phyloP scores from a whole-genome alignment of 2,888 invertebrate genomes.

The Oasisia sp. region DNA sequence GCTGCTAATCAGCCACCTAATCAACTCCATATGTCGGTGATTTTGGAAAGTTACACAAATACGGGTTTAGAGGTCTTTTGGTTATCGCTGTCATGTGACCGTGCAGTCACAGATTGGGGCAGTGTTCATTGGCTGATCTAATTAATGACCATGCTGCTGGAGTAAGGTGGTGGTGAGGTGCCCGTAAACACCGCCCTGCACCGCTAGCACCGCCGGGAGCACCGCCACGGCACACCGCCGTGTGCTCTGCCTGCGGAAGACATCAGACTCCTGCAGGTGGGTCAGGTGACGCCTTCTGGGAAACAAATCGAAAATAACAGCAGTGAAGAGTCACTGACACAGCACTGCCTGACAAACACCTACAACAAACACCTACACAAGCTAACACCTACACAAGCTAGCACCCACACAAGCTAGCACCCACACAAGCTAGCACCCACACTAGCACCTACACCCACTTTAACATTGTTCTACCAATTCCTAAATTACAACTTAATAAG shows the following conservation, averaged over 20 bases:
- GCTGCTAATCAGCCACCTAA: background rate
- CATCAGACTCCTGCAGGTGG: background rate
- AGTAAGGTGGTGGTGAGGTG: background rate
- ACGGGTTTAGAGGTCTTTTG: background rate
- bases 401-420: too few relatives aligned
- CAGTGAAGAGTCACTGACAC: too few relatives aligned
- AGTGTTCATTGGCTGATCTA: background rate
- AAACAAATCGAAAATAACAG: background rate
- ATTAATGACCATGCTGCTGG: background rate
- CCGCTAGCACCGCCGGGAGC: too few relatives aligned
- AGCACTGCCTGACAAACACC: too few relatives aligned
- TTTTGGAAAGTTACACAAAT: conserved; percentile 13
- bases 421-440: too few relatives aligned
- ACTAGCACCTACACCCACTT: background rate
- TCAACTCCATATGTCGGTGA: background rate
- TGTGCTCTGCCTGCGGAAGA: too few relatives aligned
- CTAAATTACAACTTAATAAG: background rate
- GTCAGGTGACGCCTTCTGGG: background rate
- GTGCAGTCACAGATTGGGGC: background rate
- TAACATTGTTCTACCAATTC: background rate
- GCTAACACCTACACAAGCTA: too few relatives aligned
- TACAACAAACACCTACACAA: too few relatives aligned
- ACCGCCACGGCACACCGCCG: too few relatives aligned
- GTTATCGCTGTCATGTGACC: background rate
- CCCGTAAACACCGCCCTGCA: too few relatives aligned